Evolutionary conservation across 2,113 vertebrate species (phyloP), one percentile per base, ranked within the genome.

Genomic region (Cichladusa arquata): DNA sequence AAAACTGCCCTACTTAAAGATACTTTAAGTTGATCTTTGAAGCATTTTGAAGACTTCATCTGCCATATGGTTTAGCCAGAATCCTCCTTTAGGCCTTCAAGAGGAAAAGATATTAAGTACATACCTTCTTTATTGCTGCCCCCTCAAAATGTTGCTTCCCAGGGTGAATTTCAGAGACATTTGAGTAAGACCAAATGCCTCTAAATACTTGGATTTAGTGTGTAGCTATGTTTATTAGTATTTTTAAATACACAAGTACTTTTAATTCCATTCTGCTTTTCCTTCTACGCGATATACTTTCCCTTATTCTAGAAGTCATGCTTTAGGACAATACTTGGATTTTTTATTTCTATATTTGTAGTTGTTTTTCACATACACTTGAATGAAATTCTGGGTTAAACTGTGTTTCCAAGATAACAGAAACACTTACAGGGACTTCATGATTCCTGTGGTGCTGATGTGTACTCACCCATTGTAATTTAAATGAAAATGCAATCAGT

Each of bases 201-300:
- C 50, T 57, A 14, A 74, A 70, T 7, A 15, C 12, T 47, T 82
- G 42, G 26, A 9, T n/a, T 81, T 76, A 77, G 7, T 66, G 45
- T 0, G 0, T 70, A 34, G 45, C 9, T 60, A 2, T 34, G 7
- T 51, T 64, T 80, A n/a, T 70, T 24, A 19, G 36, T 5, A 18
- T 58, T 92, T 93, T 69, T 60, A 64, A 88, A 64, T 54, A 38
- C 7, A 4, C 2, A n/a, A 33, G 9, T 76, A n/a, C 12, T 44
- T 76, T 5, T 42, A 50, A 61, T 7, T 67, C 19, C 13, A 13
- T 44, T 81, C 16, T 66, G 16, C 48, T 38, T 67, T 40, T 86
- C 12, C 20, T 78, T 61, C 51, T 87, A n/a, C 19, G 17, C 8
- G 18, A 0, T 69, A 45, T 67, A 24, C 6, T 81, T 85, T 29